Evolutionary conservation across 2,888 invertebrate genomes (phyloP), one percentile per base, ranked within the genome.

Genomic region (Odiellus spinosus): DNA sequence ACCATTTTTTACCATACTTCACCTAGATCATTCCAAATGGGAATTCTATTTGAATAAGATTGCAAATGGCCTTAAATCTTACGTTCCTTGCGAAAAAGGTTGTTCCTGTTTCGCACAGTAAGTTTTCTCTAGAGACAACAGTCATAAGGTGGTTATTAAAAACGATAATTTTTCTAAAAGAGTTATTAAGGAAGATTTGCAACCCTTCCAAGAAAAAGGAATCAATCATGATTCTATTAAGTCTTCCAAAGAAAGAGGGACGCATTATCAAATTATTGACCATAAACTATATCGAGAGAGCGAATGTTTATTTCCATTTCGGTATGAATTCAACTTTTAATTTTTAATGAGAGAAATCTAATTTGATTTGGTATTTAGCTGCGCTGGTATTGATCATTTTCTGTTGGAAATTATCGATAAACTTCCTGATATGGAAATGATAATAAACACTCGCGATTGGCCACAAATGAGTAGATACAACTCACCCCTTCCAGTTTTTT

Each of bases 391-490:
- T 21, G 91, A 95, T 66, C 77, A 93, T 65, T 95, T 91, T 62
- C 64, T 95, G 17, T 66, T 75, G 46, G 73, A 76, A 58, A 59
- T 86, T 4, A 71, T 82, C 38, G 38, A 54, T 14, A 74, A 77
- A 52, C 64, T 91, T 44, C 78, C 84, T 0, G 74, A 95, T 62
- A 76, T 82, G 70, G 93, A 95, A 64, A 67, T 95, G 51, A 71
- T 86, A 12, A 66, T 95, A 17, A 96, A 96, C 63, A 82, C 84
- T 0, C 74, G 87, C 49, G 95, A 95, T 67, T 91, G 87, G 81
- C 93, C 95, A 3, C 90, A 90, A 70, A 70, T 84, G 15, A 76
- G 76, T 55, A 72, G 68, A 55, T 56, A 56, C 75, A 70, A 74
- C 73, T 1, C 68, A 6, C 74, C 63, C 10, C 40, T 77, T 26